Conservation (phyloP, 2,888 invertebrate genomes). For the Hemaris fuciformis region DNA sequence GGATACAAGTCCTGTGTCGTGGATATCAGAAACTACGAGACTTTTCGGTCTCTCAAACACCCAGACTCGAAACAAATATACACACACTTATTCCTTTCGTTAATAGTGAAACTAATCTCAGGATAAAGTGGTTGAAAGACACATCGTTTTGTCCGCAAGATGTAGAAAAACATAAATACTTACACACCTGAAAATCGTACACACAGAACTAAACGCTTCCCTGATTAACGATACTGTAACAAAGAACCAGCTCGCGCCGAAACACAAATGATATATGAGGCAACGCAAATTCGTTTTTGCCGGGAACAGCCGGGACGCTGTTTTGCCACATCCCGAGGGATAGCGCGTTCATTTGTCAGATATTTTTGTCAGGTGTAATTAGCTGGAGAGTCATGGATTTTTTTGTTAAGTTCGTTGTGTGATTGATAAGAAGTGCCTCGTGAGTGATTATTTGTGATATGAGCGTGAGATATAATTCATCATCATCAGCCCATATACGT, state of each 20-base stretch:
- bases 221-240: constrained; percentile 3
- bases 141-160: not conserved
- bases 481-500: no score
- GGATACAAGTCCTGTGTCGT: no score
- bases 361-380: not conserved
- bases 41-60: no score
- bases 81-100: no score
- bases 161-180: not conserved
- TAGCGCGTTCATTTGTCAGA: not conserved
- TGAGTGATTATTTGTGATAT: no score
- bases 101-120: no score
- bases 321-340: not conserved
- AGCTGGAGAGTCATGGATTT: not conserved
- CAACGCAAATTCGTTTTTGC: not conserved
- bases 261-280: not conserved
- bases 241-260: not conserved
- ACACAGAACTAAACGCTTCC: not conserved
- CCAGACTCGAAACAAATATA: no score
- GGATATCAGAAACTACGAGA: no score
- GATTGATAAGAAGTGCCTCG: no score
- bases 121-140: not conserved
- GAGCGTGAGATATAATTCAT: no score
- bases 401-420: not conserved
- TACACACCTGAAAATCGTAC: not conserved
- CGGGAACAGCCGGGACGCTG: not conserved